Base-by-base conservation (phyloP, 2,888 invertebrate species). In the Urechis unicinctus region DNA sequence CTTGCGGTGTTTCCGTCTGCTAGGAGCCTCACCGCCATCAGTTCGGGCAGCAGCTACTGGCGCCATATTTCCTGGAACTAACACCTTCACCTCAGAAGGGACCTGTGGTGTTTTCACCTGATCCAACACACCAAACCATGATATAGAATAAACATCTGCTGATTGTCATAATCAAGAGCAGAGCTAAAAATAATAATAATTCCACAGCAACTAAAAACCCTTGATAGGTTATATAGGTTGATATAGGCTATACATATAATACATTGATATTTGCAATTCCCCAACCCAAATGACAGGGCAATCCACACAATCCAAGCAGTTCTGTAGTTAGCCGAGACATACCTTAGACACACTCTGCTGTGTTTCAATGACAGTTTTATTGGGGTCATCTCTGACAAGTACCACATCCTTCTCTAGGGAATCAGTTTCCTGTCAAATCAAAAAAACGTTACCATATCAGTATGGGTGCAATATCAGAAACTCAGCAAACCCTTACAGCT, bases 101-200 rank as follows among this genome's bases (percentile, higher is more conserved):
- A 69, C 61, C 24, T 64, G 66, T 25, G 74, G 73, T 1, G 68
- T 67, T 55, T 69, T 70, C 26, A 74, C 63, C 74, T 74, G 54
- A 13, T 17, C 9, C 17, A 17, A 17, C 9, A 36, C 36, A 9
- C 36, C 9, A 17, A 13, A 36, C 9, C 9, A 36, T 36, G 36
- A 9, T 36, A 9, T 13, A 36, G n/a, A n/a, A n/a, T n/a, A n/a
- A n/a, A n/a, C n/a, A n/a, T n/a, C n/a, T n/a, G n/a, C n/a, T n/a
- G n/a, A n/a, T n/a, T n/a, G n/a, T n/a, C n/a, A n/a, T n/a, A n/a
- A n/a, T n/a, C n/a, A n/a, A n/a, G n/a, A n/a, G n/a, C n/a, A n/a
- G n/a, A n/a, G n/a, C n/a, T n/a, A n/a, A n/a, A n/a, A n/a, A n/a
- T n/a, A n/a, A n/a, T n/a, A n/a, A n/a, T n/a, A n/a, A n/a, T n/a